phyloP scores from a whole-genome alignment of 64 coral and sea anemone genomes.

The Pachyseris speciosa region DNA sequence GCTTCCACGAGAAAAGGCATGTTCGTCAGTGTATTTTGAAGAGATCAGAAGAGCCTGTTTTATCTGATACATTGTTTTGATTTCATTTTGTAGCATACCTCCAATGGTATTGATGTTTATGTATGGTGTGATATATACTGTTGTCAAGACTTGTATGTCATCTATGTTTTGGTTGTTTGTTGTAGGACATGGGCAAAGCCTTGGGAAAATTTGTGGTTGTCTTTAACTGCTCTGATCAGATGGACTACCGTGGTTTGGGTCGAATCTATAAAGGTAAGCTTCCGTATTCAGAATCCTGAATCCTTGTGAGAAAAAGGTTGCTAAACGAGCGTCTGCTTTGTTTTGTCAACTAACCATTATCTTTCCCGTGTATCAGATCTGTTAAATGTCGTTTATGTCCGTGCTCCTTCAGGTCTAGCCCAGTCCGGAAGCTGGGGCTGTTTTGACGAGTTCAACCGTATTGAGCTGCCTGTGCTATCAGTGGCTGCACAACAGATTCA shows the following conservation, averaged over 20 bases:
- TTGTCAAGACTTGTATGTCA: neutral
- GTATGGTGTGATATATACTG: too few species aligned
- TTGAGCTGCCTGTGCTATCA: slow-evolving; percentile 96
- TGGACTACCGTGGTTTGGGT: slow-evolving; percentile 99
- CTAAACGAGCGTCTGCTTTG: neutral
- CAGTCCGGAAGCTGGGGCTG: slow-evolving; percentile 99
- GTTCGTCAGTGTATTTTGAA: too few species aligned
- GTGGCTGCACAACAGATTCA: slow-evolving; percentile 99
- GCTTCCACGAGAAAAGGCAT: neutral
- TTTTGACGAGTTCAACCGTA: slow-evolving; percentile 99
- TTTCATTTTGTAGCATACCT: too few species aligned
- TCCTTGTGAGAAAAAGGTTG: too few species aligned
- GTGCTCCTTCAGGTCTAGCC: slow-evolving; percentile 68
- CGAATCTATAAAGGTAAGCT: slow-evolving; percentile 92
- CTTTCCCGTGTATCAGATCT: too few species aligned
- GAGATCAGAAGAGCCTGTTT: too few species aligned
- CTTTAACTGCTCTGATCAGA: slow-evolving; percentile 99
- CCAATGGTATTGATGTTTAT: neutral
- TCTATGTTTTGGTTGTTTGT: neutral
- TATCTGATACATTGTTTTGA: too few species aligned
- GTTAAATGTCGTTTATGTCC: too few species aligned
- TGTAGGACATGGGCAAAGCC: slow-evolving; percentile 98
- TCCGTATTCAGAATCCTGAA: neutral
- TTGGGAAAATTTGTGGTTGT: slow-evolving; percentile 97
- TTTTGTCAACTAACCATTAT: neutral